A percentile compares a stretch with the other conserved stretches of the same genome.
Conservation (phyloP, 2,797 vertebrate species). For the Carapus acus region DNA sequence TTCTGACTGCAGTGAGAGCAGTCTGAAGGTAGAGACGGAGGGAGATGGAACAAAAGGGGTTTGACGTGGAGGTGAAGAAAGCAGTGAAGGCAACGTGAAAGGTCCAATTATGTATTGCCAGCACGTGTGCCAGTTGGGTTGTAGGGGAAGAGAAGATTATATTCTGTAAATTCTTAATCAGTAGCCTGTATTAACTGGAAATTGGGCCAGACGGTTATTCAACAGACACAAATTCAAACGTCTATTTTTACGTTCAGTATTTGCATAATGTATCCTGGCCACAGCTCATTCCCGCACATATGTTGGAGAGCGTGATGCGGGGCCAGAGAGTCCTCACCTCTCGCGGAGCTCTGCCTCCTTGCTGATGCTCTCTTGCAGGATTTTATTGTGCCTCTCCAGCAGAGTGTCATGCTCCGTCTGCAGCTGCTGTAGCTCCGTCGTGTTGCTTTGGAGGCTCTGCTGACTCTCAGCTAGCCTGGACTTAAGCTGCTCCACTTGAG, state of each 20-base stretch:
- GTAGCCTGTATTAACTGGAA: too few species aligned
- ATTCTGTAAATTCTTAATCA: not conserved
- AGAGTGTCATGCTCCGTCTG: constrained; percentile 87
- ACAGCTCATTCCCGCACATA: too few species aligned
- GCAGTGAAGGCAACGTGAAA: not conserved
- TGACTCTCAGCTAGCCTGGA: constrained; percentile 83
- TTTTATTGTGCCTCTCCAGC: constrained; percentile 93
- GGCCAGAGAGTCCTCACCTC: constrained; percentile 71
- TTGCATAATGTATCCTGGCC: too few species aligned
- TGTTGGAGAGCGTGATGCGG: not conserved
- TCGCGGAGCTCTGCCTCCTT: constrained; percentile 95
- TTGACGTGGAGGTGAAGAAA: not conserved
- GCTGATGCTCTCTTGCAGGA: constrained; percentile 87
- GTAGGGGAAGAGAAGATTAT: not conserved
- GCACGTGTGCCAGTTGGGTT: not conserved
- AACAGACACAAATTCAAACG: too few species aligned
- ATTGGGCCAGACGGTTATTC: too few species aligned
- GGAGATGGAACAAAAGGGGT: not conserved
- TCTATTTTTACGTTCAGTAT: too few species aligned
- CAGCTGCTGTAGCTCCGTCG: constrained; percentile 80
- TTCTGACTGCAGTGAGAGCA: constrained; percentile 84
- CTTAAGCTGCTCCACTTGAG: constrained; percentile 82
- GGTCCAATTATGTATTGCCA: constrained; percentile 7
- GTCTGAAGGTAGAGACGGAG: constrained; percentile 57
- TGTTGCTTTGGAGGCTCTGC: constrained; percentile 77